Conservation (phyloP, 2,113 vertebrate species). For the Stictonetta naevosa region DNA sequence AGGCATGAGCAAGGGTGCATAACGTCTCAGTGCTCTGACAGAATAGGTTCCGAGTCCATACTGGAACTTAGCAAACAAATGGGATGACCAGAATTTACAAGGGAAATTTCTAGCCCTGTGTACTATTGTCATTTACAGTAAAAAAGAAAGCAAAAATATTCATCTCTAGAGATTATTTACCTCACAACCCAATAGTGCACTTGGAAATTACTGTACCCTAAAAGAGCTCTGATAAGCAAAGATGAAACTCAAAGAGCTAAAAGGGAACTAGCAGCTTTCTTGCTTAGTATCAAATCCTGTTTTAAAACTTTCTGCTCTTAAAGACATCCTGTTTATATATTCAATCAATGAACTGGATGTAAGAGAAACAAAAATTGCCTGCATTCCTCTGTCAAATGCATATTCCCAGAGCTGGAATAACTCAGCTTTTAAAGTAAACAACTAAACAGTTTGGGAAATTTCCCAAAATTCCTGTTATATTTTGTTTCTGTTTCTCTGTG, state of each 20-base stretch:
- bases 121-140: slow-evolving; percentile 66
- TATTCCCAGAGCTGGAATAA: not conserved
- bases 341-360: slow-evolving; percentile 58
- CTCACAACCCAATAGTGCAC: not conserved
- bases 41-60: not conserved
- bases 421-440: not conserved
- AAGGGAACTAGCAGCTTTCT: slow-evolving; percentile 76
- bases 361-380: slow-evolving; percentile 11
- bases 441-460: slow-evolving; percentile 5
- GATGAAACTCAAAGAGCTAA: slow-evolving; percentile 76
- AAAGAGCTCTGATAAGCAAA: slow-evolving; percentile 67
- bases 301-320: slow-evolving; percentile 77
- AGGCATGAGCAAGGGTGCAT: not conserved
- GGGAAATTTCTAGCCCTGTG: slow-evolving; percentile 70
- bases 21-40: not conserved
- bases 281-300: slow-evolving; percentile 79
- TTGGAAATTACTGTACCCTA: slow-evolving; percentile 73
- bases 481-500: slow-evolving; percentile 32
- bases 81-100: slow-evolving; percentile 47
- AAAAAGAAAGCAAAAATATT: slow-evolving; percentile 69
- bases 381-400: not conserved
- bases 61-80: slow-evolving; percentile 41
- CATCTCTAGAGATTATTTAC: slow-evolving; percentile 72
- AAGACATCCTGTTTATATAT: slow-evolving; percentile 76
- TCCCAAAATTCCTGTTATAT: slow-evolving; percentile 5